A percentile compares a stretch with the other conserved stretches of the same genome.
Conservation (phyloP, 2,113 vertebrate species). For the Pseudopipra pipra region DNA sequence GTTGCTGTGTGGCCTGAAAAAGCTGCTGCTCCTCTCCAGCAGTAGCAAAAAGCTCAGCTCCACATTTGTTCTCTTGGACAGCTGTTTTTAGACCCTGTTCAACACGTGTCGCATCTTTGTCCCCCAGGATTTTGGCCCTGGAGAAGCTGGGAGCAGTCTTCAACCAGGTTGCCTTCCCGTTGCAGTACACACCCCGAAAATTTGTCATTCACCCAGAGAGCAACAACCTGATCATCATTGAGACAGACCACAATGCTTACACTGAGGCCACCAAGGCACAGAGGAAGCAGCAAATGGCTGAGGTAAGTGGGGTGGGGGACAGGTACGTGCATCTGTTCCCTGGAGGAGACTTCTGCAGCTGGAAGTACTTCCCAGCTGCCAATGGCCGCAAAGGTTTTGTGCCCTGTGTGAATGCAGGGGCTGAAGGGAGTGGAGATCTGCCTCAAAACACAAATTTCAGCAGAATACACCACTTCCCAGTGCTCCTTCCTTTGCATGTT, state of each 20-base stretch:
- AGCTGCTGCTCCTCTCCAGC: background rate
- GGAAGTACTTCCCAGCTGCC: background rate
- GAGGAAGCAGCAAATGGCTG: conserved; percentile 98
- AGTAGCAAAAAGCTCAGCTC: background rate
- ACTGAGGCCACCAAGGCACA: conserved; percentile 98
- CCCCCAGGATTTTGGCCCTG: conserved; percentile 90
- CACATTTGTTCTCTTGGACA: background rate
- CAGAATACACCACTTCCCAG: background rate
- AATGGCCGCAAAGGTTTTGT: background rate
- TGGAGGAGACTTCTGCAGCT: background rate
- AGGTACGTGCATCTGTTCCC: fast-evolving
- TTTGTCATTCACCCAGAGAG: conserved; percentile 98
- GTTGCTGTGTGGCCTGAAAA: background rate
- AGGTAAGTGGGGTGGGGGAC: conserved; percentile 74
- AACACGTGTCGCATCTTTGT: background rate
- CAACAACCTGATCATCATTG: conserved; percentile 94
- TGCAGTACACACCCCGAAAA: conserved; percentile 96
- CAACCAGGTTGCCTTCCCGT: conserved; percentile 96
- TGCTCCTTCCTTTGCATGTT: background rate
- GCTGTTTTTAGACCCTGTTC: background rate
- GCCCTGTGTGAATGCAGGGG: background rate
- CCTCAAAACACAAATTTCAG: background rate
- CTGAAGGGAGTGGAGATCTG: background rate
- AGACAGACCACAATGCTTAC: conserved; percentile 97
- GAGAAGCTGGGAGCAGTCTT: conserved; percentile 98